A percentile compares a stretch with the other conserved stretches of the same genome.
Conservation (phyloP, 2,797 vertebrate species). For the Scyliorhinus canicula region DNA sequence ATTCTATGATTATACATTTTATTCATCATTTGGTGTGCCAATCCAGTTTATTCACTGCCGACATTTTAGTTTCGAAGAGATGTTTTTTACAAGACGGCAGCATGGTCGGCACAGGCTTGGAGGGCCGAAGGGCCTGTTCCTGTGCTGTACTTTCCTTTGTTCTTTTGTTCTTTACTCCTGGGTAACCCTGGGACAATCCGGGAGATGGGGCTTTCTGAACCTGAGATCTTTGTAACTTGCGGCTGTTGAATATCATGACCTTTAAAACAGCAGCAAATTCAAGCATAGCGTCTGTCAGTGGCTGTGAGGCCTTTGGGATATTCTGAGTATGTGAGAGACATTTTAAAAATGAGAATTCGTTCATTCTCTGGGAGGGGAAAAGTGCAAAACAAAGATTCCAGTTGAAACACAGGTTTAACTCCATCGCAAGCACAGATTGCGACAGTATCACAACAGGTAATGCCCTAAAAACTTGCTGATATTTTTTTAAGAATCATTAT, state of each 20-base stretch:
- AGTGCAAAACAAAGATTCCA: background rate
- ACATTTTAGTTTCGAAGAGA: too few relatives aligned
- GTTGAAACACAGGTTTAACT: background rate
- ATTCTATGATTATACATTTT: too few relatives aligned
- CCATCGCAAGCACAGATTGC: background rate
- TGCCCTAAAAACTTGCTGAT: background rate
- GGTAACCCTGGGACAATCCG: background rate
- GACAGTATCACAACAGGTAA: too few relatives aligned
- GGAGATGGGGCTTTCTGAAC: background rate
- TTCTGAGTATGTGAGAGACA: background rate
- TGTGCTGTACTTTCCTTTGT: too few relatives aligned
- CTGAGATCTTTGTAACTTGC: background rate
- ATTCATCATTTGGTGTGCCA: background rate
- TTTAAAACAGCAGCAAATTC: background rate
- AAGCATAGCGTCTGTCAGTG: background rate
- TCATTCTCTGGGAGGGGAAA: background rate
- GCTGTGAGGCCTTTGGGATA: too few relatives aligned
- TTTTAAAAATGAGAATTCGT: background rate
- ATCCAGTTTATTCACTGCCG: background rate
- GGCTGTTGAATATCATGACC: background rate
- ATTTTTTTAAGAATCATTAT: background rate
- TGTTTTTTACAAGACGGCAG: too few relatives aligned
- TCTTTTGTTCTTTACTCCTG: background rate
- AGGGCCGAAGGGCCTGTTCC: too few relatives aligned
- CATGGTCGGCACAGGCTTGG: too few relatives aligned